Evolutionary conservation across 2,888 invertebrate genomes (phyloP).

Genomic region (Siphlonurus alternatus): DNA sequence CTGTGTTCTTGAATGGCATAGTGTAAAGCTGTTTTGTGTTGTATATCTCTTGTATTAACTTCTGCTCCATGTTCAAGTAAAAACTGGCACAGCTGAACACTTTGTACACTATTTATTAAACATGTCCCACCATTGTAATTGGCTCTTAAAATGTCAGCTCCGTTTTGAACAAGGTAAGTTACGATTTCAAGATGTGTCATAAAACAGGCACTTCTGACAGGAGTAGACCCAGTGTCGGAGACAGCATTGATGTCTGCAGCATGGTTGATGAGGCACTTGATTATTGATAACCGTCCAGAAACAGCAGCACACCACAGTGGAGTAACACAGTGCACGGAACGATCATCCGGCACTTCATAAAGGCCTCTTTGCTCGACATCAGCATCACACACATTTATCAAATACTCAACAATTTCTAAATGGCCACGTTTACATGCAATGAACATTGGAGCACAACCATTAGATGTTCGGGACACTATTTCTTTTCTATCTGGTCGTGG

Average conservation of each 20-base stretch:
- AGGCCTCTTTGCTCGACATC: slow-evolving; percentile 73
- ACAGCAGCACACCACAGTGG: slow-evolving; percentile 89
- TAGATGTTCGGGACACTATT: slow-evolving; percentile 48
- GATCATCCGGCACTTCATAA: slow-evolving; percentile 71
- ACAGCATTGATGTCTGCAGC: slow-evolving; percentile 76
- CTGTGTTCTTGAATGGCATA: slow-evolving; percentile 78
- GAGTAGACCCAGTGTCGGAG: slow-evolving; percentile 76
- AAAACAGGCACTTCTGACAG: slow-evolving; percentile 81
- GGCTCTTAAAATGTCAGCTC: slow-evolving; percentile 66
- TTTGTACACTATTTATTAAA: slow-evolving; percentile 84
- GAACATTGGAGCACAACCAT: slow-evolving; percentile 69
- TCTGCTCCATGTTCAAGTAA: slow-evolving; percentile 32
- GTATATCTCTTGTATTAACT: slow-evolving; percentile 75
- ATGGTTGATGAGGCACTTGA: slow-evolving; percentile 57
- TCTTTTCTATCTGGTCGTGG: slow-evolving; percentile 41
- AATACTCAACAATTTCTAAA: slow-evolving; percentile 68
- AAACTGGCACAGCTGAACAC: slow-evolving; percentile 59
- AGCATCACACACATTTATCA: slow-evolving; percentile 64
- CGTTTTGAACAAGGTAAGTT: slow-evolving; percentile 47
- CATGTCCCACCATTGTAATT: slow-evolving; percentile 89
- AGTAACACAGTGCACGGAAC: slow-evolving; percentile 62
- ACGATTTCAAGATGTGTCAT: slow-evolving; percentile 77
- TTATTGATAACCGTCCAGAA: slow-evolving; percentile 57
- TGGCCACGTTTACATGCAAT: slow-evolving; percentile 62
- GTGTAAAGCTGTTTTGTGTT: slow-evolving; percentile 80